phyloP scores from a whole-genome alignment of 1,140 invertebrate genomes.

The Ditylenchus dipsaci region DNA sequence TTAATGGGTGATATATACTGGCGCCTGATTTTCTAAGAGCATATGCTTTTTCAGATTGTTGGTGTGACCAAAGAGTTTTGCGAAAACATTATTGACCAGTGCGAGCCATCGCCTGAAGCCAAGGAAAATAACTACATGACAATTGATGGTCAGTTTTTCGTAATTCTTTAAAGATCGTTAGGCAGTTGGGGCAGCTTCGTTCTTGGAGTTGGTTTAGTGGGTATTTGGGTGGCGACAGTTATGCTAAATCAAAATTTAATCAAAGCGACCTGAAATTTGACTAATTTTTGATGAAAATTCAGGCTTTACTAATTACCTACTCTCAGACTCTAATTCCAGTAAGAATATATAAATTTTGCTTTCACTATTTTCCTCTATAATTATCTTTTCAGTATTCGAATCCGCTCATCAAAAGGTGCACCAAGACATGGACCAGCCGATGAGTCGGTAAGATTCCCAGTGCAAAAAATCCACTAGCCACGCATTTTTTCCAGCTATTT shows the following conservation, averaged over 20 bases:
- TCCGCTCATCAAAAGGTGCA: constrained; percentile 61
- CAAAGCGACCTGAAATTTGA: no score
- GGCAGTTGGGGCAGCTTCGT: no score
- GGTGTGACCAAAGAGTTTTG: constrained; percentile 63
- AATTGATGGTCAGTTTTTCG: constrained; percentile 63
- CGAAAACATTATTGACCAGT: constrained; percentile 64
- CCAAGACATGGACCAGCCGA: constrained; percentile 67
- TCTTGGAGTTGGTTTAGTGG: no score
- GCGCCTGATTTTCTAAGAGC: background rate
- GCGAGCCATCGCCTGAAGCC: constrained; percentile 66
- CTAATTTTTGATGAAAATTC: background rate
- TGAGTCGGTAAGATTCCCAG: constrained; percentile 54
- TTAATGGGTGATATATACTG: no score
- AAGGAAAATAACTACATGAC: constrained; percentile 63
- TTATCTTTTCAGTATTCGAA: constrained; percentile 61
- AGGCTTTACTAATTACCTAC: constrained; percentile 66
- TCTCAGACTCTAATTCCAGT: constrained; percentile 64
- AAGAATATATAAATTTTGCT: no score
- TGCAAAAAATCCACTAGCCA: no score
- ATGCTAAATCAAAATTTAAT: no score
- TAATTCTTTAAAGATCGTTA: no score
- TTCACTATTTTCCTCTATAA: no score
- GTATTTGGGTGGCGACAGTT: no score
- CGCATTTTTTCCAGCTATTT: constrained; percentile 61
- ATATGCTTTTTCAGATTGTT: constrained; percentile 62